These are phyloP conservation scores for Sinocyclocheilus anophthalmus DNA, from an alignment of 2,113 vertebrate species.

Conservation along the genomic window DNA sequence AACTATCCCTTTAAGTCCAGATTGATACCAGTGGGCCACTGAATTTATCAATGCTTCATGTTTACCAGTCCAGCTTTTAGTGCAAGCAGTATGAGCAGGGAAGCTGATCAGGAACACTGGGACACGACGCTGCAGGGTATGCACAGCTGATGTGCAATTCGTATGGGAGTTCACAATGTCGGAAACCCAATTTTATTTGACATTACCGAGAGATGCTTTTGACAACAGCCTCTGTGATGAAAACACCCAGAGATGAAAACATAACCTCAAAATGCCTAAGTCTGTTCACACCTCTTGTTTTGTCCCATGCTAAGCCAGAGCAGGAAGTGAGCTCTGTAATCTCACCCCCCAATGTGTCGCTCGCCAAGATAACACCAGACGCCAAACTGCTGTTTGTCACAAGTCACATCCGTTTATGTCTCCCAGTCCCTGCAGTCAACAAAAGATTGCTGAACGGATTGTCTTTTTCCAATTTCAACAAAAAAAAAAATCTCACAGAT, in stretches of 20 bases:
- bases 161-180: background rate
- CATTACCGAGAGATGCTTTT: slow-evolving; percentile 11
- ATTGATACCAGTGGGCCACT: background rate
- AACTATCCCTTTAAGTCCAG: background rate
- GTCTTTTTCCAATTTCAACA: slow-evolving; percentile 11
- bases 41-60: background rate
- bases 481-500: background rate
- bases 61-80: background rate
- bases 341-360: slow-evolving; percentile 5
- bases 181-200: slow-evolving; percentile 11
- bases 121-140: background rate
- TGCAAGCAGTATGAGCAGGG: background rate
- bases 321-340: background rate
- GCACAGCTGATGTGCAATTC: slow-evolving; percentile 10
- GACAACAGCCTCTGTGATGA: slow-evolving; percentile 18
- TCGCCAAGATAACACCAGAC: background rate
- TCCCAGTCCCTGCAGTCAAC: background rate
- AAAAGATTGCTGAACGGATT: slow-evolving; percentile 5
- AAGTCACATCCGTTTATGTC: slow-evolving; percentile 18
- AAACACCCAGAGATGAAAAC: background rate
- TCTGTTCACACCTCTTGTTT: slow-evolving; percentile 24
- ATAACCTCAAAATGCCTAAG: background rate
- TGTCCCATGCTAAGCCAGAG: background rate
- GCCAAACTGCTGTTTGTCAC: slow-evolving; percentile 24
- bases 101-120: background rate